Evolutionary conservation across 2,888 invertebrate species (phyloP).

Genomic region (Ophion costatus): DNA sequence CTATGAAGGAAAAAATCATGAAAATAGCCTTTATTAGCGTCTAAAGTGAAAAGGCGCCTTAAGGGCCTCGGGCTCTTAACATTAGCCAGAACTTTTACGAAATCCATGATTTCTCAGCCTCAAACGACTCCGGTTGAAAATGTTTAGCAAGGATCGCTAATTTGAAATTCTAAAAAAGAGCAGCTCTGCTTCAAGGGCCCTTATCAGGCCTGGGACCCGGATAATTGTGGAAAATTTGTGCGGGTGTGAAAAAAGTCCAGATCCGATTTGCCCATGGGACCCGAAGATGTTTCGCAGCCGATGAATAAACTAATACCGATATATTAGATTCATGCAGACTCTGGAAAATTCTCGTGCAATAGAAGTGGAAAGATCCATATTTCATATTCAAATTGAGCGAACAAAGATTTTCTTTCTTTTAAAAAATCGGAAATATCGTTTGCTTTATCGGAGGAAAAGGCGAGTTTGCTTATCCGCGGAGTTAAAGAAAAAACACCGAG

Average conservation of each 20-base stretch:
- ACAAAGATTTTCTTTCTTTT: background rate
- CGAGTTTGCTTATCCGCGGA: constrained; percentile 7
- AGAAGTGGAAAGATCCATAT: background rate
- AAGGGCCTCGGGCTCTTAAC: no score
- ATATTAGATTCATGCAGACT: background rate
- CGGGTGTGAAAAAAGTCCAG: background rate
- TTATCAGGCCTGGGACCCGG: no score
- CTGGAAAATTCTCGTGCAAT: background rate
- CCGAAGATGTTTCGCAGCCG: background rate
- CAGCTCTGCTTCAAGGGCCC: no score
- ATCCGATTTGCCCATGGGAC: background rate
- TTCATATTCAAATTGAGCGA: background rate
- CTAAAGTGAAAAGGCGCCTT: no score
- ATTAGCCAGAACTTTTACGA: no score
- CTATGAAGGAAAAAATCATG: no score
- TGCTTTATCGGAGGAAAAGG: background rate
- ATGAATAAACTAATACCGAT: no score
- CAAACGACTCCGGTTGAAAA: no score
- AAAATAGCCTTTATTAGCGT: no score
- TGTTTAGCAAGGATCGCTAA: no score
- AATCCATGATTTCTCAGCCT: no score
- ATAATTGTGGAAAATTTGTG: background rate
- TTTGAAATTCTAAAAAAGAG: no score
- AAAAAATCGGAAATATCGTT: constrained; percentile 4
- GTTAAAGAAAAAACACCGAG: constrained; percentile 4